Percentiles rank a stretch among this genome's conserved stretches.
phyloP scores from a whole-genome alignment of 2,797 vertebrate species.

The Podargus strigoides region DNA sequence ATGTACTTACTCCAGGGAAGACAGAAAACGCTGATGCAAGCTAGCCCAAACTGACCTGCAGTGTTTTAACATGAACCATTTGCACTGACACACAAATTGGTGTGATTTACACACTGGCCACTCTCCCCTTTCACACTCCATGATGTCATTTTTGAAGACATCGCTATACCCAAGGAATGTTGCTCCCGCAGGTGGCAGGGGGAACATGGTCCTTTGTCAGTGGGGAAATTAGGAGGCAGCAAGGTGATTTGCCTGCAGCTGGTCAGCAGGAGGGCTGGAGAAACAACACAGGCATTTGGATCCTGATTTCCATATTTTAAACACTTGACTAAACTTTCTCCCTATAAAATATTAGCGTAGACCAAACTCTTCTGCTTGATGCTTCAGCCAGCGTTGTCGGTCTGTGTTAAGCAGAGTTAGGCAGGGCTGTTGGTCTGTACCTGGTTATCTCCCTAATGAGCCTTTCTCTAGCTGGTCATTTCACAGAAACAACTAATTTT shows the following conservation, averaged over 20 bases:
- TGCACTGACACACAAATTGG: neutral
- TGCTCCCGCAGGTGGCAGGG: neutral
- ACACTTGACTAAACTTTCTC: neutral
- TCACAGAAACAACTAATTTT: neutral
- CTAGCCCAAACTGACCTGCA: neutral
- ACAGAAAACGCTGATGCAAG: neutral
- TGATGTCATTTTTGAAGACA: fast-evolving
- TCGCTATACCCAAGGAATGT: fast-evolving
- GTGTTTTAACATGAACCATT: fast-evolving
- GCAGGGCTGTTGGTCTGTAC: neutral
- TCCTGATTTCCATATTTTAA: neutral
- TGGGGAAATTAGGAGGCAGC: neutral
- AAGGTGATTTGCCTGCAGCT: neutral
- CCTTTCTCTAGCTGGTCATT: neutral
- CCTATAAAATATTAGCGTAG: neutral
- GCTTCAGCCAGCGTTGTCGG: neutral
- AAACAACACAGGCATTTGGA: neutral
- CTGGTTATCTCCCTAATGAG: neutral
- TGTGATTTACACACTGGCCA: neutral
- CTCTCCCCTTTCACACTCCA: neutral
- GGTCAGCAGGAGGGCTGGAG: neutral
- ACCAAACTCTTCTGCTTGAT: neutral
- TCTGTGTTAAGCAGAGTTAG: neutral
- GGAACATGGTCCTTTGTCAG: neutral
- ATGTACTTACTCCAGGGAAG: neutral